Conservation (phyloP, 1,140 invertebrate species). For the Hyles euphorbiae region DNA sequence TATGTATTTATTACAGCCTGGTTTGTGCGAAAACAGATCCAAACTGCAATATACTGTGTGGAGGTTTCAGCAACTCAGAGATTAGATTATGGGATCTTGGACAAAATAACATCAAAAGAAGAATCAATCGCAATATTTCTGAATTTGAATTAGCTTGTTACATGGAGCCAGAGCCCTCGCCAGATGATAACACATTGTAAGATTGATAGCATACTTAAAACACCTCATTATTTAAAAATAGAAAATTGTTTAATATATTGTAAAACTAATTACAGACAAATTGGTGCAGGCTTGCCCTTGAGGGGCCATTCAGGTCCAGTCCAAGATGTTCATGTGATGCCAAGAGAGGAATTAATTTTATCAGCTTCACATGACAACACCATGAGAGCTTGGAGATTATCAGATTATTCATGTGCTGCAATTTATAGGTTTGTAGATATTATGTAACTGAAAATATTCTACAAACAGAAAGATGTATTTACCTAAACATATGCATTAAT, state of each 20-base stretch:
- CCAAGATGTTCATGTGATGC: conserved; percentile 83
- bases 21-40: conserved; percentile 76
- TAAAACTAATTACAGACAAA: conserved; percentile 39
- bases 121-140: conserved; percentile 66
- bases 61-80: conserved; percentile 78
- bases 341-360: conserved; percentile 78
- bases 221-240: neutral
- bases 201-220: conserved; percentile 10
- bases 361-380: conserved; percentile 87
- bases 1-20: conserved; percentile 62
- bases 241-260: neutral
- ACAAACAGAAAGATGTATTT: too few relatives aligned
- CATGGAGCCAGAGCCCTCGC: conserved; percentile 44
- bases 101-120: conserved; percentile 74
- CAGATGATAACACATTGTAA: conserved; percentile 57
- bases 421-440: conserved; percentile 78
- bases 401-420: conserved; percentile 81
- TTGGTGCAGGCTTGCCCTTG: conserved; percentile 75
- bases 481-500: neutral
- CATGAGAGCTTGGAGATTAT: conserved; percentile 83
- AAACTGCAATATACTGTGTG: conserved; percentile 76
- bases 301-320: conserved; percentile 85
- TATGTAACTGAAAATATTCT: too few relatives aligned
- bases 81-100: conserved; percentile 79
- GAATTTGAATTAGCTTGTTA: conserved; percentile 64